These are phyloP conservation scores for Plebejus argus DNA, from an alignment of 2,888 invertebrate species.

Conservation along the genomic window DNA sequence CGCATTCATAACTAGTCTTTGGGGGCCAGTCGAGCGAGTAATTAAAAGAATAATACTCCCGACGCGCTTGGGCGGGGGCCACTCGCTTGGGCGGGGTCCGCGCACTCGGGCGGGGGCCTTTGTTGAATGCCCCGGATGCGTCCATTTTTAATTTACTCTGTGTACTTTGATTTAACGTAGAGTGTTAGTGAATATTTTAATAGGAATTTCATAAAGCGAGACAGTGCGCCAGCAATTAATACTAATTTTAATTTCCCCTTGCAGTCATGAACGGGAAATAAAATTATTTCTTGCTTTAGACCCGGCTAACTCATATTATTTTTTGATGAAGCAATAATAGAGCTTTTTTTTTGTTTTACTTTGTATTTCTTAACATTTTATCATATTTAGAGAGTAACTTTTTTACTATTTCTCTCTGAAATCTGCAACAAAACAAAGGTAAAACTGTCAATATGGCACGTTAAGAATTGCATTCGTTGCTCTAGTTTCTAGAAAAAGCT, in stretches of 20 bases:
- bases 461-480: background rate
- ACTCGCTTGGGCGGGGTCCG: background rate
- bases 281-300: background rate
- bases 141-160: constrained; percentile 22
- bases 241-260: constrained; percentile 3
- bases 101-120: constrained; percentile 2
- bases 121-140: constrained; percentile 18
- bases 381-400: too few relatives aligned
- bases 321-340: background rate
- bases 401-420: background rate
- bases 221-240: constrained; percentile 13
- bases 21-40: constrained; percentile 9
- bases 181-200: constrained; percentile 5
- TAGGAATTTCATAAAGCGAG: constrained; percentile 1
- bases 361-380: background rate
- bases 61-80: background rate
- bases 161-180: constrained; percentile 18
- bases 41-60: constrained; percentile 28
- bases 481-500: constrained; percentile 17
- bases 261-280: background rate
- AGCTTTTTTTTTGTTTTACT: background rate
- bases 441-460: background rate
- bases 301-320: background rate
- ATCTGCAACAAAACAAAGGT: background rate
- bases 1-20: constrained; percentile 12